These are phyloP conservation scores for Drosophila elegans DNA, from an alignment of 1,140 invertebrate genomes.

Conservation along the genomic window DNA sequence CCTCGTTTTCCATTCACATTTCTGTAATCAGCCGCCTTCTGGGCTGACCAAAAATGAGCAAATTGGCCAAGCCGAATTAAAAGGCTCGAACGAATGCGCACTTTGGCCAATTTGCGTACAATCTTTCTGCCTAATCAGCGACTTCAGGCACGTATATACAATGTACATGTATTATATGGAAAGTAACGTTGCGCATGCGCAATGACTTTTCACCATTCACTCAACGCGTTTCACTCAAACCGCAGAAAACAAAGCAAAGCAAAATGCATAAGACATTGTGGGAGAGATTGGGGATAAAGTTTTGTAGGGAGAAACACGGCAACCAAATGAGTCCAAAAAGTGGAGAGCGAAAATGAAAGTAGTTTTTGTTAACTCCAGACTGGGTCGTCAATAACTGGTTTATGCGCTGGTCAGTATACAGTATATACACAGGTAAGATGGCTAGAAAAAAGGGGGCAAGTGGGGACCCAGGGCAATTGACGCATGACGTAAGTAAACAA, in stretches of 20 bases:
- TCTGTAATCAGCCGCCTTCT: slow-evolving; percentile 21
- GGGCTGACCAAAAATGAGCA: slow-evolving; percentile 23
- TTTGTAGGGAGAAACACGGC: not conserved
- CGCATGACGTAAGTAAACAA: slow-evolving; percentile 60
- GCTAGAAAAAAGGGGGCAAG: not conserved
- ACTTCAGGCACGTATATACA: slow-evolving; percentile 46
- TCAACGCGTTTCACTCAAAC: slow-evolving; percentile 32
- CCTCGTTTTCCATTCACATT: slow-evolving; percentile 34
- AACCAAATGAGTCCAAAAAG: slow-evolving; percentile 33
- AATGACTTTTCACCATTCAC: slow-evolving; percentile 54
- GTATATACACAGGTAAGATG: slow-evolving; percentile 5
- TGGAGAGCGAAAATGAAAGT: slow-evolving; percentile 72
- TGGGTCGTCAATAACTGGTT: slow-evolving; percentile 66
- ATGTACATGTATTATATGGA: slow-evolving; percentile 17
- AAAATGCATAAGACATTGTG: slow-evolving; percentile 15
- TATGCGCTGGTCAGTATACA: slow-evolving; percentile 38
- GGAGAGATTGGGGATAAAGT: slow-evolving; percentile 5
- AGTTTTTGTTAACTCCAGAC: slow-evolving; percentile 54
- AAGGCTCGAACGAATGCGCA: slow-evolving; percentile 21
- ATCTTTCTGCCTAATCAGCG: slow-evolving; percentile 27
- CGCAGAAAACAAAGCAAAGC: slow-evolving; percentile 7
- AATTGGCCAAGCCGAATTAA: slow-evolving; percentile 25
- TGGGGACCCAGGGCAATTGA: slow-evolving; percentile 29
- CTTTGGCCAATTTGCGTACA: slow-evolving; percentile 42
- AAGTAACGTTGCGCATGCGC: slow-evolving; percentile 64